These are phyloP conservation scores for Zaprionus taronus DNA, from an alignment of 1,140 invertebrate genomes.

Conservation along the genomic window DNA sequence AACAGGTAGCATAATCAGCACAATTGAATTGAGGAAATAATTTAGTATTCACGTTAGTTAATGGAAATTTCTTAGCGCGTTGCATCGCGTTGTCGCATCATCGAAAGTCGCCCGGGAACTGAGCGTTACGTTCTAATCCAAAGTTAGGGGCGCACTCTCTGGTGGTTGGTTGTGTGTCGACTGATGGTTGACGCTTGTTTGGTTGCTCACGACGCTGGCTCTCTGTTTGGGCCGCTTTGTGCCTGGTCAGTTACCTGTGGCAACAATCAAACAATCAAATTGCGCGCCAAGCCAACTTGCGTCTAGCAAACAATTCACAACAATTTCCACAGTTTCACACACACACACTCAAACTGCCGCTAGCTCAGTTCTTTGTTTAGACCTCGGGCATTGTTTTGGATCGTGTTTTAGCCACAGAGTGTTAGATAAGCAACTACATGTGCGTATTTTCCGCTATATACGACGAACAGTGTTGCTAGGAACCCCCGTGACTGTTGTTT, in stretches of 20 bases:
- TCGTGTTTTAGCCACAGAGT: constrained; percentile 11
- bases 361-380: constrained; percentile 41
- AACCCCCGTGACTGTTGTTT: too few species aligned
- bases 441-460: constrained; percentile 7
- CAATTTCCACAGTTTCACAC: constrained; percentile 27
- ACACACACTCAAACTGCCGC: constrained; percentile 38
- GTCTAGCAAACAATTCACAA: constrained; percentile 56
- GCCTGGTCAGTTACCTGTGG: constrained; percentile 83
- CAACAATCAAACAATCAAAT: constrained; percentile 70
- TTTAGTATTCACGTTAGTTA: constrained; percentile 4
- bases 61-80: constrained; percentile 9
- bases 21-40: not conserved
- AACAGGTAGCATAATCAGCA: not conserved
- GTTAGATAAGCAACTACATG: constrained; percentile 9
- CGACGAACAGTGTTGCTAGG: constrained; percentile 1
- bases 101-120: constrained; percentile 75
- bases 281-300: constrained; percentile 58
- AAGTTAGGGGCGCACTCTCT: constrained; percentile 44
- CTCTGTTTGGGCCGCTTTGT: constrained; percentile 82
- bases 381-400: constrained; percentile 16
- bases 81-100: constrained; percentile 46
- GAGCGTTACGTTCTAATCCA: constrained; percentile 67
- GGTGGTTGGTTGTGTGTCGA: constrained; percentile 13
- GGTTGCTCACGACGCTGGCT: constrained; percentile 46
- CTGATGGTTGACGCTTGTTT: constrained; percentile 52